Evolutionary conservation across 2,113 vertebrate species (phyloP).

Genomic region (Archilochus colubris): DNA sequence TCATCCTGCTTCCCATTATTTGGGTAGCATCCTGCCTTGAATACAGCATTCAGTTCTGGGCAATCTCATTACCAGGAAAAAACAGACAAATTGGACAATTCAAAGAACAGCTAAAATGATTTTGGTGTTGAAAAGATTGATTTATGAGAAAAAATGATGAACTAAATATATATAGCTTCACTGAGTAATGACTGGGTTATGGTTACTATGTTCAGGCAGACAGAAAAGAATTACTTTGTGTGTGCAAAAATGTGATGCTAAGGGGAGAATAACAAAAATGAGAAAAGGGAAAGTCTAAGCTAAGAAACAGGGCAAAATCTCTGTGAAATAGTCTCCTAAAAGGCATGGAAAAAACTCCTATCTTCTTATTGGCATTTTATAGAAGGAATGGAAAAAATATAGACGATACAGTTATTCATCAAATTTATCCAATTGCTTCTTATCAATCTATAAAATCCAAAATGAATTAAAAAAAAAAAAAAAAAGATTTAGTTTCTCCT

Average conservation of each 20-base stretch:
- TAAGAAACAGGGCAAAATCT: conserved; percentile 39
- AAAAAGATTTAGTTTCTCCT: background rate
- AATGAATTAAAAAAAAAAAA: background rate
- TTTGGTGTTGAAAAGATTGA: conserved; percentile 51
- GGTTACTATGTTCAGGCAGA: conserved; percentile 16
- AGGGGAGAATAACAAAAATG: background rate
- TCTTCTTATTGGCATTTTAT: background rate
- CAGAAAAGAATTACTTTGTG: conserved; percentile 34
- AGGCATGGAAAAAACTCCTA: conserved; percentile 9
- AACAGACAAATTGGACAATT: conserved; percentile 30
- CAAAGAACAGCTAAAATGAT: conserved; percentile 49
- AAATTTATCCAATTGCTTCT: background rate
- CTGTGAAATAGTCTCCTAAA: conserved; percentile 51
- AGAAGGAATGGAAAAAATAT: background rate
- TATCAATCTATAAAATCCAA: background rate
- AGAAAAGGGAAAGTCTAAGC: conserved; percentile 7
- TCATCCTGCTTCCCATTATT: conserved; percentile 16
- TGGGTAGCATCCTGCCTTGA: conserved; percentile 40
- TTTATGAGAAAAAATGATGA: conserved; percentile 48
- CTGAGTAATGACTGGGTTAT: conserved; percentile 20
- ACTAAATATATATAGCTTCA: conserved; percentile 38
- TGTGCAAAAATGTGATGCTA: conserved; percentile 23
- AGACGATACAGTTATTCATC: background rate
- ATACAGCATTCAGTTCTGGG: conserved; percentile 32
- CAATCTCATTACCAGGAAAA: conserved; percentile 35